Evolutionary conservation across 2,797 vertebrate genomes (phyloP).

Genomic region (Valencia hispanica): DNA sequence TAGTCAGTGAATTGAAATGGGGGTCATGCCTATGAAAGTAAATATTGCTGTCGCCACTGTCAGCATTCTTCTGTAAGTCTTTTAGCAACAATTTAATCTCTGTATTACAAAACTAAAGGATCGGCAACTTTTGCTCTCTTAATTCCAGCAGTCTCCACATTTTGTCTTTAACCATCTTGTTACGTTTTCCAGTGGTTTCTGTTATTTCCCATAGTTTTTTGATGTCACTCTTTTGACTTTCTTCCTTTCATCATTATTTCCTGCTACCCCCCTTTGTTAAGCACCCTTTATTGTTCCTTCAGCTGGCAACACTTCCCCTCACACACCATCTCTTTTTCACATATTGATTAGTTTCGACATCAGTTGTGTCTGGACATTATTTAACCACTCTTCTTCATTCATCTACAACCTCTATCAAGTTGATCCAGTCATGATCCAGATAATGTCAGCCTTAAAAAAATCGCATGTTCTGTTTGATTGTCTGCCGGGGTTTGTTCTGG

Average conservation of each 20-base stretch:
- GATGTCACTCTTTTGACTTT: not conserved
- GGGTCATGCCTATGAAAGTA: not conserved
- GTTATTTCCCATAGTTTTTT: not conserved
- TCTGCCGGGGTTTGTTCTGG: not conserved
- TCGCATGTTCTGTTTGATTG: not conserved
- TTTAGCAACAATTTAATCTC: not conserved
- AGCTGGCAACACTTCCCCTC: not conserved
- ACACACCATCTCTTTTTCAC: not conserved
- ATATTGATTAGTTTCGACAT: not conserved
- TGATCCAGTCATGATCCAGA: not conserved
- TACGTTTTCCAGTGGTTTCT: not conserved
- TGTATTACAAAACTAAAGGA: not conserved
- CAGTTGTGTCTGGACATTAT: not conserved
- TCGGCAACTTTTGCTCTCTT: not conserved
- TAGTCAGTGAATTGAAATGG: too few species aligned
- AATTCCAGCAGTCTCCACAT: not conserved
- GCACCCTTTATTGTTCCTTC: not conserved
- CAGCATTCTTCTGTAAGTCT: not conserved
- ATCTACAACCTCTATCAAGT: not conserved
- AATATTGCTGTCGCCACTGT: not conserved
- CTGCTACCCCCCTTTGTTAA: not conserved
- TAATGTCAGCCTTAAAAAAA: not conserved
- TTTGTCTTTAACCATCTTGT: not conserved
- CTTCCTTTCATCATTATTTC: not conserved
- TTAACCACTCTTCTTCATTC: not conserved